A percentile compares a stretch with the other conserved stretches of the same genome.
Evolutionary conservation across 2,797 vertebrate species (phyloP).

Genomic region (Lates japonicus): DNA sequence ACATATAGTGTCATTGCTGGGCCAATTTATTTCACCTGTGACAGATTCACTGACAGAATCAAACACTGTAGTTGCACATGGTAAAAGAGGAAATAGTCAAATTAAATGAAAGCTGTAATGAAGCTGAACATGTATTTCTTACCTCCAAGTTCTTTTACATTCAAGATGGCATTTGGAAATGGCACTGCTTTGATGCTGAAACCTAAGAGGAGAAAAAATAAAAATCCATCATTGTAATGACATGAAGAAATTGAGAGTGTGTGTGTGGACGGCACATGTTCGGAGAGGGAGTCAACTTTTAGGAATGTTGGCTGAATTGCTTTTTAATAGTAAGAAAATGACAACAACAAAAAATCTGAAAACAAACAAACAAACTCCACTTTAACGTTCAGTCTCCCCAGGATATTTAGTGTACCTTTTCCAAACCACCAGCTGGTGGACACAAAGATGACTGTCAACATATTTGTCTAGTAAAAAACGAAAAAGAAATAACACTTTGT

Average conservation of each 20-base stretch:
- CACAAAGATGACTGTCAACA: conserved; percentile 54
- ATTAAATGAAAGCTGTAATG: background rate
- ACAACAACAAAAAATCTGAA: background rate
- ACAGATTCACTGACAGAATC: background rate
- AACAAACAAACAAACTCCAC: background rate
- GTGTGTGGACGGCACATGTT: conserved; percentile 25
- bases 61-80: background rate
- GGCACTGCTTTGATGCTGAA: conserved; percentile 99
- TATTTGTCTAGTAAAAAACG: conserved; percentile 52
- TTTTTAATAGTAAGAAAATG: conserved; percentile 40
- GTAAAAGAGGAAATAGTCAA: background rate
- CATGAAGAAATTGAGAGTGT: background rate
- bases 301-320: conserved; percentile 42
- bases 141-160: conserved; percentile 99
- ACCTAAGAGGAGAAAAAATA: conserved; percentile 86
- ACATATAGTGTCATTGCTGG: background rate
- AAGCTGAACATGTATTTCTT: conserved; percentile 67
- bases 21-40: background rate
- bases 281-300: conserved; percentile 24
- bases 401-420: conserved; percentile 58
- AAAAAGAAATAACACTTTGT: conserved; percentile 55
- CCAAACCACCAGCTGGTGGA: conserved; percentile 54
- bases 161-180: conserved; percentile 97
- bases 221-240: conserved; percentile 47
- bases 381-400: conserved; percentile 24